These are phyloP conservation scores for Tenthredo scrophulariae DNA, from an alignment of 2,888 invertebrate genomes.

Conservation along the genomic window DNA sequence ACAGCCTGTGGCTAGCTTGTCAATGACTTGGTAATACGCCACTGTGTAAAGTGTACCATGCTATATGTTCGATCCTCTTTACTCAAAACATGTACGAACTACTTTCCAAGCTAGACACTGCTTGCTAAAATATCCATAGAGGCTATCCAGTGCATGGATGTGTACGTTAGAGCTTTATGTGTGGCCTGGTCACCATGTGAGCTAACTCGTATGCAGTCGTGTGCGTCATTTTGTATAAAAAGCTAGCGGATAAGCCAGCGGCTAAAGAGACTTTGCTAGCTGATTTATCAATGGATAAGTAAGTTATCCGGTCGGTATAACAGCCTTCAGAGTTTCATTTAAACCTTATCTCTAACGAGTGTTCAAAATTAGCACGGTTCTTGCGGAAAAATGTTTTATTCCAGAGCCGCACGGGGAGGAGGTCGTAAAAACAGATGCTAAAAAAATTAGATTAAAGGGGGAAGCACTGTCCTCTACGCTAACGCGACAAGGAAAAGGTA, in stretches of 20 bases:
- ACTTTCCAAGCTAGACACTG: not conserved
- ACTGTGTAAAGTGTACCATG: slow-evolving; percentile 16
- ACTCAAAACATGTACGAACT: not conserved
- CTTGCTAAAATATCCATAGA: slow-evolving; percentile 9
- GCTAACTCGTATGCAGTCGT: not conserved
- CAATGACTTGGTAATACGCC: slow-evolving; percentile 33
- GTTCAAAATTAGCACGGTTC: slow-evolving; percentile 28
- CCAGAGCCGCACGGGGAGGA: slow-evolving; percentile 8
- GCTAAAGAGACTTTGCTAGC: not conserved
- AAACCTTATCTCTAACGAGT: slow-evolving; percentile 11
- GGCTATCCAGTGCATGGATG: not conserved
- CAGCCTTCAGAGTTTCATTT: not conserved
- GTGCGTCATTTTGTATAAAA: slow-evolving; percentile 14
- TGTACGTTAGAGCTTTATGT: slow-evolving; percentile 1
- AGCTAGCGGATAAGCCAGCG: not conserved
- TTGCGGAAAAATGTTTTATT: slow-evolving; percentile 21
- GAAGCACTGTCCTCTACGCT: slow-evolving; percentile 27
- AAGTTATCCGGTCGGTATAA: not conserved
- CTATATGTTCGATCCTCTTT: slow-evolving; percentile 22
- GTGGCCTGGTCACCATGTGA: not conserved
- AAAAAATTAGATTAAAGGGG: slow-evolving; percentile 35
- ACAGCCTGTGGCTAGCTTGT: not conserved
- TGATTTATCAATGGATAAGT: slow-evolving; percentile 45
- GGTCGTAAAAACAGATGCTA: slow-evolving; percentile 35
- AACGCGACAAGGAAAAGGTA: slow-evolving; percentile 39